Conservation (phyloP, 2,113 vertebrate genomes). For the Passer domesticus region DNA sequence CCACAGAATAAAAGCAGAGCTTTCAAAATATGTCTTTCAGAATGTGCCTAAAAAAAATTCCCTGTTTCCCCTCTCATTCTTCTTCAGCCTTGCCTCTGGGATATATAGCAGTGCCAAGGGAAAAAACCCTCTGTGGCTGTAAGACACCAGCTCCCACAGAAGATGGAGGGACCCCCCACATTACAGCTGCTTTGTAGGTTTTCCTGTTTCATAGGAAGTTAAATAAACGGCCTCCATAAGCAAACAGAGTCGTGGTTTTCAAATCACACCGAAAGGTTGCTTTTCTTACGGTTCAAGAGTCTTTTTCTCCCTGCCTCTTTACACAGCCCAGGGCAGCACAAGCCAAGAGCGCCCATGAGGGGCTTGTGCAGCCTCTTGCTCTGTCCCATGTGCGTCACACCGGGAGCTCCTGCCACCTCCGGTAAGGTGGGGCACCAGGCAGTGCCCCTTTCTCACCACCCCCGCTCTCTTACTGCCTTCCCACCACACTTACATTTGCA, state of each 20-base stretch:
- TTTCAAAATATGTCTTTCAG: not conserved
- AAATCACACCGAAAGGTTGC: not conserved
- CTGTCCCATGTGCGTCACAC: accelerated
- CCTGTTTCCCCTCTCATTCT: not conserved
- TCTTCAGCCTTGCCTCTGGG: not conserved
- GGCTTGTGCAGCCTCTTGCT: not conserved
- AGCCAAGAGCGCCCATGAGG: accelerated
- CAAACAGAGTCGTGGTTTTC: not conserved
- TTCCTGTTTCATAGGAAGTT: conserved; percentile 26
- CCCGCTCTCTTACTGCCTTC: not conserved
- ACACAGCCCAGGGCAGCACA: not conserved
- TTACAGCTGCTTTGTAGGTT: not conserved
- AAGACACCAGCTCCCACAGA: not conserved
- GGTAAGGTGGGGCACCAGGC: not conserved
- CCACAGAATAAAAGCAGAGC: not conserved
- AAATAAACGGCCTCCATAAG: not conserved
- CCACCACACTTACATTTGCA: not conserved
- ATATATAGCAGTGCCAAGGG: not conserved
- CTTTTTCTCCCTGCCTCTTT: not conserved
- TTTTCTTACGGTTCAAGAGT: not conserved
- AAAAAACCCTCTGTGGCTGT: not conserved
- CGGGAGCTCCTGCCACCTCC: not conserved
- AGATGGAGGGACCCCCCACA: not conserved
- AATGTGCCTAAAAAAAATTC: not conserved
- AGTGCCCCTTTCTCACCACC: not conserved